A percentile compares a stretch with the other conserved stretches of the same genome.
phyloP scores from a whole-genome alignment of 2,797 vertebrate genomes.

The Threskiornis aethiopicus region DNA sequence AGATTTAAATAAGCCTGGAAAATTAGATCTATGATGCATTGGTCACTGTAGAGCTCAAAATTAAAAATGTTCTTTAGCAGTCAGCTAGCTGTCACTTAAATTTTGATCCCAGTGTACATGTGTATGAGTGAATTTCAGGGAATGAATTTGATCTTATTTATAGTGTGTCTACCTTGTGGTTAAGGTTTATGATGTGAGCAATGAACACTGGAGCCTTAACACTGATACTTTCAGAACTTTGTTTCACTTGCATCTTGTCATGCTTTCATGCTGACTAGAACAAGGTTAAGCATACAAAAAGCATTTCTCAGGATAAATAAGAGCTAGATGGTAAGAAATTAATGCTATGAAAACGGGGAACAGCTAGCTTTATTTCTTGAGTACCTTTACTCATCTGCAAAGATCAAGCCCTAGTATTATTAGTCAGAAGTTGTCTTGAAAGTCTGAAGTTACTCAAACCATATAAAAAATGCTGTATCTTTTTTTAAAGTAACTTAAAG shows the following conservation, averaged over 20 bases:
- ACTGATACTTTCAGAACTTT: not conserved
- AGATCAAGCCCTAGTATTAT: not conserved
- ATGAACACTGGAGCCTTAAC: not conserved
- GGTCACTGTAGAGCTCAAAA: not conserved
- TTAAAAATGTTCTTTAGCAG: not conserved
- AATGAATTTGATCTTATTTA: not conserved
- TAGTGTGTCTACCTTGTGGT: not conserved
- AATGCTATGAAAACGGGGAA: not conserved
- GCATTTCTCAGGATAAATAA: not conserved
- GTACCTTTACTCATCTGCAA: not conserved
- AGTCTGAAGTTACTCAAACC: not conserved
- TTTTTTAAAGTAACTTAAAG: not conserved
- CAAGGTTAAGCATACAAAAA: not conserved
- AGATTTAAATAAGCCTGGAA: not conserved
- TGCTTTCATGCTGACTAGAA: not conserved
- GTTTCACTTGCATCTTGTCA: not conserved
- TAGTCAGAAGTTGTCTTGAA: not conserved
- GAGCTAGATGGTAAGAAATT: not conserved
- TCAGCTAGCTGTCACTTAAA: not conserved
- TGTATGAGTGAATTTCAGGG: not conserved
- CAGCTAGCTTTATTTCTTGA: not conserved
- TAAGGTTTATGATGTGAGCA: not conserved
- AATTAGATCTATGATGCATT: not conserved
- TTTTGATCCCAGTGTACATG: not conserved
- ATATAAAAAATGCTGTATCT: not conserved